phyloP scores from a whole-genome alignment of 2,888 invertebrate genomes.

The Campoplex nolae region DNA sequence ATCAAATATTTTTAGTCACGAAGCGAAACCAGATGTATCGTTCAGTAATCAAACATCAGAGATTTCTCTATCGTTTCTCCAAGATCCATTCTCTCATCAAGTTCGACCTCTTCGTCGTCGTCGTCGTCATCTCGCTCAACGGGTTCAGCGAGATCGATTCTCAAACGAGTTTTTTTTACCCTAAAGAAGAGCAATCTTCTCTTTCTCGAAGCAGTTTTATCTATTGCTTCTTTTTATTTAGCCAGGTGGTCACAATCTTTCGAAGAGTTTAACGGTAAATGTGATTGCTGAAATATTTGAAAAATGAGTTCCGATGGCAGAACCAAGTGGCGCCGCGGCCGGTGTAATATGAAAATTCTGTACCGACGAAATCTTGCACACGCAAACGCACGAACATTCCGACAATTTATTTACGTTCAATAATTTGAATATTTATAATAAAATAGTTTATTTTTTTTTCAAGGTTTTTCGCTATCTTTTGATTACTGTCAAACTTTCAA shows the following conservation, averaged over 20 bases:
- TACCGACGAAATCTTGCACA: too few relatives aligned
- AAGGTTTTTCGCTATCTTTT: too few relatives aligned
- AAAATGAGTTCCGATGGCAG: not conserved
- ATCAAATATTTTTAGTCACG: not conserved
- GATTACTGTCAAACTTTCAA: too few relatives aligned
- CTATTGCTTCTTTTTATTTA: constrained; percentile 23
- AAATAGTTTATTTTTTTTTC: too few relatives aligned
- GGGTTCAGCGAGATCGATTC: constrained; percentile 56
- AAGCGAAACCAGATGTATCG: constrained; percentile 1
- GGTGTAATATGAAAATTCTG: too few relatives aligned
- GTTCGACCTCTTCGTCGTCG: constrained; percentile 19
- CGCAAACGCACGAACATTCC: too few relatives aligned
- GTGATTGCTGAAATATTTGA: not conserved
- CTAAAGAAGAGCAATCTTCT: constrained; percentile 44
- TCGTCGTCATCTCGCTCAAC: constrained; percentile 49
- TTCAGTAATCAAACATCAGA: not conserved
- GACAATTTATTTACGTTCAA: too few relatives aligned
- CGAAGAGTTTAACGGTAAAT: constrained; percentile 32
- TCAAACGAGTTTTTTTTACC: constrained; percentile 46
- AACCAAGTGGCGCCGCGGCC: too few relatives aligned
- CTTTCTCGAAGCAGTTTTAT: constrained; percentile 28
- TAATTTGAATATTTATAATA: too few relatives aligned
- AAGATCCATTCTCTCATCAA: constrained; percentile 20
- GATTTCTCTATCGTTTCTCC: constrained; percentile 52
- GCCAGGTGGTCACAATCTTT: constrained; percentile 16